Base-by-base conservation (phyloP, 2,888 invertebrate species). In the Panzeria rudis region DNA sequence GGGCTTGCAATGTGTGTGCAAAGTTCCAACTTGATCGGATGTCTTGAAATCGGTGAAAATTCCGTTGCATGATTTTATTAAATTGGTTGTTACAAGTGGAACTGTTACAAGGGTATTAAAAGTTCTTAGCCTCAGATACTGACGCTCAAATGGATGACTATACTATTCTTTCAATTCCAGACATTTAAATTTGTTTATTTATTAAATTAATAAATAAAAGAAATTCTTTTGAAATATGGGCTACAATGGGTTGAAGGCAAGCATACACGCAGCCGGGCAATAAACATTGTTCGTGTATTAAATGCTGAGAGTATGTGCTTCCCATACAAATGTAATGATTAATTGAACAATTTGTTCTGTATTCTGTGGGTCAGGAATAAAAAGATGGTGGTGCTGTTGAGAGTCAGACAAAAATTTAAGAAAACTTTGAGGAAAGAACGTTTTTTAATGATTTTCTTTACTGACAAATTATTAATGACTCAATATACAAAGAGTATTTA, bases 151-250 rank as follows among this genome's bases (percentile, higher is more conserved):
- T 17, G 17, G 2, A 17, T 20, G 17, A 29, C 5, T 29, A 4
- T 5, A 47, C 2, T 17, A 47, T 44, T 66, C 11, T 66, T 47
- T 1, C 11, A 50, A 29, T 52, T 54, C 50, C 52, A 73, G 41
- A 38, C 62, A 62, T 52, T 13, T 52, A 29, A 15, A 32, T 54
- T 6, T 41, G 17, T 54, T 38, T 41, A 54, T 29, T 64, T 75
- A 47, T 59, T 47, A 66, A 56, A 54, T 59, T 35, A 56, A 47
- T 44, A n/a, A 25, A 25, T 7, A 68, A 66, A 72, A 52, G 59
- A 73, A 68, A 82, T 62, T 82, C 54, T 44, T 44, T 64, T 69
- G 44, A 32, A 64, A 80, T 66, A 66, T 29, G n/a, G 50, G 17
- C 38, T 66, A 72, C 83, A 77, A 72, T 50, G 72, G 71, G 64